A percentile compares a stretch with the other conserved stretches of the same genome.
These are phyloP conservation scores for Hypotaenidia philippensis DNA, from an alignment of 2,797 vertebrate species.

Conservation along the genomic window DNA sequence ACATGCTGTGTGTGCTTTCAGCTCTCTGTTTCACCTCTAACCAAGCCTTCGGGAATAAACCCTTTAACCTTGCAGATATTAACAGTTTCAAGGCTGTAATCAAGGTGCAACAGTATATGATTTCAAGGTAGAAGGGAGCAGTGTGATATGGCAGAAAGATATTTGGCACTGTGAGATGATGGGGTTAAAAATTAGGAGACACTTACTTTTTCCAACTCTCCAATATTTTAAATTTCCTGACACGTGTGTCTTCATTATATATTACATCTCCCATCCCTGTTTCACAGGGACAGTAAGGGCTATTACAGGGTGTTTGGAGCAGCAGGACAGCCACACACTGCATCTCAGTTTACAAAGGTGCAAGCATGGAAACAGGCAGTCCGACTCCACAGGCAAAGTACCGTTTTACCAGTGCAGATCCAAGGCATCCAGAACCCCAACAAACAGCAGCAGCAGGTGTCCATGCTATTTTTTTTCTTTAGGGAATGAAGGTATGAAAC, in stretches of 20 bases:
- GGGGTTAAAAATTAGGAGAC: not conserved
- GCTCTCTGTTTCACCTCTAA: not conserved
- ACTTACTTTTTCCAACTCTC: not conserved
- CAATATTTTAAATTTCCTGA: not conserved
- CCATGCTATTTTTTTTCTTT: not conserved
- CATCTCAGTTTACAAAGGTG: not conserved
- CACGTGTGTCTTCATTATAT: not conserved
- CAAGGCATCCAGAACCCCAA: not conserved
- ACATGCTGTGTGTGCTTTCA: not conserved
- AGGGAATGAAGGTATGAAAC: not conserved
- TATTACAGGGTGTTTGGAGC: not conserved
- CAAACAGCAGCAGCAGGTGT: not conserved
- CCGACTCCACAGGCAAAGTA: not conserved
- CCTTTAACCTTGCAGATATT: not conserved
- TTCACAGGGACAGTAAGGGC: not conserved
- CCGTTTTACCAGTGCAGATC: not conserved
- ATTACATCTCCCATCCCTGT: not conserved
- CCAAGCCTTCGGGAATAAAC: not conserved
- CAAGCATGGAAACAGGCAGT: not conserved
- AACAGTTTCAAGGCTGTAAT: not conserved
- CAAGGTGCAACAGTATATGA: not conserved
- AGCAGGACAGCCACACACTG: not conserved
- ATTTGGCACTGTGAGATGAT: not conserved
- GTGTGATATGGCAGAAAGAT: not conserved
- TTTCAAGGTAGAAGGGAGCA: not conserved